phyloP scores from a whole-genome alignment of 2,888 invertebrate genomes.

The Conchocele bisecta region DNA sequence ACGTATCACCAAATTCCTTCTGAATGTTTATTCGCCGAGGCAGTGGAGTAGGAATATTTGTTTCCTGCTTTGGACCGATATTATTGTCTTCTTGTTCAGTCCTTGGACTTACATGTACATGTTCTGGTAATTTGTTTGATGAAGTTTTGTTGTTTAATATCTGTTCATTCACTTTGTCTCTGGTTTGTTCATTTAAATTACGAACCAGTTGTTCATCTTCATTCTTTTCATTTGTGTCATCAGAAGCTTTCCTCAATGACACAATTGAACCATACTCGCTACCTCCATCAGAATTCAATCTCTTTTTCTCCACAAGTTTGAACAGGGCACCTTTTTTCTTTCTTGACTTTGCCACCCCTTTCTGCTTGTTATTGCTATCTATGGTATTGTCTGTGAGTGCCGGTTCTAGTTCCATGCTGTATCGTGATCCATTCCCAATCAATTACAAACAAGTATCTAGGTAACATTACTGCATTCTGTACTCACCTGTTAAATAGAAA shows the following conservation, averaged over 20 bases:
- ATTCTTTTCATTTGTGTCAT: constrained; percentile 1
- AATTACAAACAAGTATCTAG: too few relatives aligned
- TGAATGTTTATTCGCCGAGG: constrained; percentile 31
- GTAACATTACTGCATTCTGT: too few relatives aligned
- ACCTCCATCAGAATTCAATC: constrained; percentile 62
- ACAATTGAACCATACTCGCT: constrained; percentile 70
- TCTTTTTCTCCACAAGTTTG: constrained; percentile 71
- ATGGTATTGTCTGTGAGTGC: too few relatives aligned
- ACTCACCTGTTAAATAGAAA: too few relatives aligned
- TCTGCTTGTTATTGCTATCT: too few relatives aligned
- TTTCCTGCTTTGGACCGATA: not conserved
- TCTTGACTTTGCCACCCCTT: too few relatives aligned
- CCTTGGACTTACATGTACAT: not conserved
- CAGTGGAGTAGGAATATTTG: constrained; percentile 39
- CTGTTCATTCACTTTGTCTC: constrained; percentile 1
- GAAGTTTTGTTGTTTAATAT: not conserved
- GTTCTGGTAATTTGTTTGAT: too few relatives aligned
- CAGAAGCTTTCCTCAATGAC: constrained; percentile 49
- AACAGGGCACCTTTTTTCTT: constrained; percentile 74
- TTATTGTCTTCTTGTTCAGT: not conserved
- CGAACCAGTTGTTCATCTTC: not conserved
- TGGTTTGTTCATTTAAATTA: constrained; percentile 3
- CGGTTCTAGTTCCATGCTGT: too few relatives aligned
- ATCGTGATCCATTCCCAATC: too few relatives aligned
- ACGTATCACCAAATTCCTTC: not conserved